These are phyloP conservation scores for Idaea aversata DNA, from an alignment of 2,888 invertebrate genomes.

Conservation along the genomic window DNA sequence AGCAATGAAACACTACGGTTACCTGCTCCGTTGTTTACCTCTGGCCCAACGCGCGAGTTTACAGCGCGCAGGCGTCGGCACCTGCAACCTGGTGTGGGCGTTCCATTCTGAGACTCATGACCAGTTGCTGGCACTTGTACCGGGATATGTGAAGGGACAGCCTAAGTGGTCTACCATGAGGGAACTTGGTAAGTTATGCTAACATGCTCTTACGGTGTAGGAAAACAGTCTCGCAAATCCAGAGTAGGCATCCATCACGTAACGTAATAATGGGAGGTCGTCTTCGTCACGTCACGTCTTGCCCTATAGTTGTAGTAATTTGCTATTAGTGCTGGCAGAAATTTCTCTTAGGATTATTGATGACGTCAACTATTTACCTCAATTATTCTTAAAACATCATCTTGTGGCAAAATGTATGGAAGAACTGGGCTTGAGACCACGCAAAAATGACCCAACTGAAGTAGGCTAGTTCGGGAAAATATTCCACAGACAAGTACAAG, in stretches of 20 bases:
- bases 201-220: neutral
- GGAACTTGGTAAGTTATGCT: conserved; percentile 83
- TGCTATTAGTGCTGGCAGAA: too few relatives aligned
- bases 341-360: too few relatives aligned
- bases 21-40: conserved; percentile 95
- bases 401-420: too few relatives aligned
- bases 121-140: conserved; percentile 93
- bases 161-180: conserved; percentile 94
- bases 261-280: too few relatives aligned
- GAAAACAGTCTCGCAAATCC: neutral
- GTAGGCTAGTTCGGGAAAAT: neutral
- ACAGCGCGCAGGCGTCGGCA: conserved; percentile 92
- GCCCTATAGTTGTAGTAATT: too few relatives aligned
- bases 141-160: conserved; percentile 91
- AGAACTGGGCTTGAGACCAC: neutral
- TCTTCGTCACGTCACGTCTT: too few relatives aligned
- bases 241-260: too few relatives aligned
- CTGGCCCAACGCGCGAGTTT: conserved; percentile 92
- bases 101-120: conserved; percentile 99
- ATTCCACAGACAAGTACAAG: neutral
- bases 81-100: conserved; percentile 98
- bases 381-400: too few relatives aligned
- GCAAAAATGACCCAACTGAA: neutral
- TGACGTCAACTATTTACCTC: too few relatives aligned
- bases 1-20: conserved; percentile 98